Evolutionary conservation across 2,888 invertebrate species (phyloP).

Genomic region (Ceramica pisi): DNA sequence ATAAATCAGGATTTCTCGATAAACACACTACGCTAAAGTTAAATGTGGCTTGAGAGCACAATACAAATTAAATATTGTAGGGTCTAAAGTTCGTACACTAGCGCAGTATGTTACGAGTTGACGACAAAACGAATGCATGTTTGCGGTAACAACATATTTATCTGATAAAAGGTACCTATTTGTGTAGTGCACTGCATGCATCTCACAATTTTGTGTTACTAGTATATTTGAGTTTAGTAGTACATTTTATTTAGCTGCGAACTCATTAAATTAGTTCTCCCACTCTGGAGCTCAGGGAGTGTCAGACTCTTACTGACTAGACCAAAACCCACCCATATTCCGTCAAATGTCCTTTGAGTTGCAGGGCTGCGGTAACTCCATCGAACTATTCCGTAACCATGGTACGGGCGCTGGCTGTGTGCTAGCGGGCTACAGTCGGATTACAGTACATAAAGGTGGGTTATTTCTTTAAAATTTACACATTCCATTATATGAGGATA

Average conservation of each 20-base stretch:
- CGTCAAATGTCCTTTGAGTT: too few species aligned
- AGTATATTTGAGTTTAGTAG: background rate
- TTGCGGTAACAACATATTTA: slow-evolving; percentile 14
- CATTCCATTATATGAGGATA: background rate
- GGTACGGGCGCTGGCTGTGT: too few species aligned
- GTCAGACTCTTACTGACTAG: too few species aligned
- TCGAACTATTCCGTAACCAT: too few species aligned
- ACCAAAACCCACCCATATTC: too few species aligned
- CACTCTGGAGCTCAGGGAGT: too few species aligned
- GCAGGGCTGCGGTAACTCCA: too few species aligned
- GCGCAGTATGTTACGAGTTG: slow-evolving; percentile 2
- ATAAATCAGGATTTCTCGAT: slow-evolving; percentile 18
- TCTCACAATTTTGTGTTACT: background rate
- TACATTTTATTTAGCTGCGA: too few species aligned
- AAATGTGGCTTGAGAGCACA: slow-evolving; percentile 3
- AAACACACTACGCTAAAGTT: slow-evolving; percentile 7
- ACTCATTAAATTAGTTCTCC: too few species aligned
- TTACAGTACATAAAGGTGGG: background rate
- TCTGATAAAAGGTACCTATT: background rate
- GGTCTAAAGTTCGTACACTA: slow-evolving; percentile 26
- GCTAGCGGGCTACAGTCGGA: background rate
- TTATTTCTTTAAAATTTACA: background rate
- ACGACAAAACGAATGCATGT: slow-evolving; percentile 18
- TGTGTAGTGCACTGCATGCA: background rate
- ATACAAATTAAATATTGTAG: background rate